A percentile compares a stretch with the other conserved stretches of the same genome.
Evolutionary conservation across 1,140 invertebrate genomes (phyloP).

Genomic region (Penaeus indicus): DNA sequence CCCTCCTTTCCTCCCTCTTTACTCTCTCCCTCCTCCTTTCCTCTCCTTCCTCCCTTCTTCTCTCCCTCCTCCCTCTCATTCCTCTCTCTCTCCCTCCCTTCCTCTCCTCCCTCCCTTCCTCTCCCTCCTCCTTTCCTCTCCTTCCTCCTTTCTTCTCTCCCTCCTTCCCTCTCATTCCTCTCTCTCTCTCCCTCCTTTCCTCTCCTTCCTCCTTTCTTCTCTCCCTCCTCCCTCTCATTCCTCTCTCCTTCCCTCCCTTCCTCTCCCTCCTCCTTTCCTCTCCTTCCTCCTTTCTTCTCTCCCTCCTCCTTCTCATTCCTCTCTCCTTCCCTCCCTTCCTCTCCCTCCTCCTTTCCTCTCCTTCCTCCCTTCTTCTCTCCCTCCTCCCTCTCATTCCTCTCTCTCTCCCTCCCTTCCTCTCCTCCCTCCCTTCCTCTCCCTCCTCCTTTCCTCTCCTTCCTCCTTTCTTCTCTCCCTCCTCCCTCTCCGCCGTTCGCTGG

Average conservation of each 20-base stretch:
- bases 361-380: too few relatives aligned
- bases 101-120: neutral
- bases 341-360: too few relatives aligned
- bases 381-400: too few relatives aligned
- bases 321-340: neutral
- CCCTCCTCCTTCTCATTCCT: neutral
- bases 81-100: neutral
- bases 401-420: neutral
- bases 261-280: neutral
- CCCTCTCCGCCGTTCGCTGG: neutral
- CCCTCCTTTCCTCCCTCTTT: slow-evolving; percentile 2
- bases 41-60: too few relatives aligned
- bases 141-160: neutral
- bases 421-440: neutral
- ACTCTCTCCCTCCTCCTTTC: slow-evolving; percentile 2
- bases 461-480: too few relatives aligned
- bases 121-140: neutral
- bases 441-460: neutral
- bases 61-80: too few relatives aligned
- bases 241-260: neutral
- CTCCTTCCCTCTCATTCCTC: too few relatives aligned
- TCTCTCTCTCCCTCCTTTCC: slow-evolving; percentile 1
- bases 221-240: neutral
- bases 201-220: slow-evolving; percentile 9
- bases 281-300: neutral